These are phyloP conservation scores for Orthonychiurus folsomi DNA, from an alignment of 2,888 invertebrate species.

Conservation along the genomic window DNA sequence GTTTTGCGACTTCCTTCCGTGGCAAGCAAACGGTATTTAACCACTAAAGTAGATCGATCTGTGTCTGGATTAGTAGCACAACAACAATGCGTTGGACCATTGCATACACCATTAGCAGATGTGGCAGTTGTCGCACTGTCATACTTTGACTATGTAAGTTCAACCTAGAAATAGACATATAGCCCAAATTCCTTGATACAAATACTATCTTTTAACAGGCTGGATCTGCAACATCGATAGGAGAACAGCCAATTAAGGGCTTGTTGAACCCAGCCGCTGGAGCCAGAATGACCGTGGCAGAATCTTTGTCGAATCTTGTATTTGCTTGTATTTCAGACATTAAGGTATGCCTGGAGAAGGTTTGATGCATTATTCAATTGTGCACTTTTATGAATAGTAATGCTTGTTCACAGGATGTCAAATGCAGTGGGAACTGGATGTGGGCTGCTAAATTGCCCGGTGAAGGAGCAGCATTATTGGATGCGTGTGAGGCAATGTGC, in stretches of 20 bases:
- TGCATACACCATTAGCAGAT: constrained; percentile 92
- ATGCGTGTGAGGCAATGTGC: constrained; percentile 83
- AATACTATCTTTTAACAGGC: constrained; percentile 45
- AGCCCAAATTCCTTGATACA: no score
- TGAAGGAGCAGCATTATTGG: constrained; percentile 78
- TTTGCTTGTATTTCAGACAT: constrained; percentile 54
- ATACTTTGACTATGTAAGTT: constrained; percentile 62
- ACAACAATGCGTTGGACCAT: constrained; percentile 95
- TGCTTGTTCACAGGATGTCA: constrained; percentile 64
- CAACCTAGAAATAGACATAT: no score
- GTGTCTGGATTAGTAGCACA: constrained; percentile 92
- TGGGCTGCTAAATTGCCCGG: constrained; percentile 94
- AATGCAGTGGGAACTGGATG: constrained; percentile 99
- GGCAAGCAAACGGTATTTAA: constrained; percentile 87
- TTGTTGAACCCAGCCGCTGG: constrained; percentile 73
- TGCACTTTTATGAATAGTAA: no score
- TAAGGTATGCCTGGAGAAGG: constrained; percentile 48
- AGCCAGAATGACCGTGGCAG: constrained; percentile 87
- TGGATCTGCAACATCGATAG: constrained; percentile 90
- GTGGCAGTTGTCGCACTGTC: constrained; percentile 83
- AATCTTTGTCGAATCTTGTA: constrained; percentile 85
- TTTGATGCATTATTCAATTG: no score
- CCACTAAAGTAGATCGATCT: constrained; percentile 90
- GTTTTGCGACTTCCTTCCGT: constrained; percentile 84
- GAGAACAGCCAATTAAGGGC: constrained; percentile 94